Evolutionary conservation across 2,797 vertebrate genomes (phyloP), one percentile per base, ranked within the genome.

Genomic region (Halcyon badia): DNA sequence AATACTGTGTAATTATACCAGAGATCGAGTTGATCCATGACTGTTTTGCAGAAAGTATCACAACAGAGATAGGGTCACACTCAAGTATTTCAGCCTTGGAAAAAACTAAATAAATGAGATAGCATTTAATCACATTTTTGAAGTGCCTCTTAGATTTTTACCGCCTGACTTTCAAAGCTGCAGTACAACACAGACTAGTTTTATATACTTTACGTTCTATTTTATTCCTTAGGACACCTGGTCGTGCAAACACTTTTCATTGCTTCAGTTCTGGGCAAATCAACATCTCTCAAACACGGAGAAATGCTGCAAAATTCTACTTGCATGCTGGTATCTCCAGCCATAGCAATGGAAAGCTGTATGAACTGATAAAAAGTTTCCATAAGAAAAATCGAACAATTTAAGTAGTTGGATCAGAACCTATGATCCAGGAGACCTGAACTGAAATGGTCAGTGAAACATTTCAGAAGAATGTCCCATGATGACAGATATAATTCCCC

Each of bases 11-110:
- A 26, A 73, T 91, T 73, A 70, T 52, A 70, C 39, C 25, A 65
- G 65, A 75, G 72, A 91, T 88, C 51, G 86, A 78, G 72, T 18
- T 46, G 79, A 87, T 72, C 62, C 58, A 39, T 21, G 16, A 85
- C 51, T 79, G 17, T 70, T 91, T 83, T 83, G 54, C 77, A 90
- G 76, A 16, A 91, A 46, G 49, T 49, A 31, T 79, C 61, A 61
- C 49, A 79, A 66, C 68, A 91, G 69, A 91, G 62, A 37, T 4
- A 41, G 15, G 44, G 35, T 35, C 37, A 83, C 37, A 57, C 25
- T 62, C 49, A 33, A 21, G 15, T 11, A 14, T 46, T 75, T 91
- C 68, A 30, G 31, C 39, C n/a, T n/a, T 12, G 6, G 9, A 70
- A 60, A 73, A 91, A 77, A 60, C 19, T 31, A 71, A 93, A 65